Base-by-base conservation (phyloP, 2,113 vertebrate species). In the Dipodomys merriami region DNA sequence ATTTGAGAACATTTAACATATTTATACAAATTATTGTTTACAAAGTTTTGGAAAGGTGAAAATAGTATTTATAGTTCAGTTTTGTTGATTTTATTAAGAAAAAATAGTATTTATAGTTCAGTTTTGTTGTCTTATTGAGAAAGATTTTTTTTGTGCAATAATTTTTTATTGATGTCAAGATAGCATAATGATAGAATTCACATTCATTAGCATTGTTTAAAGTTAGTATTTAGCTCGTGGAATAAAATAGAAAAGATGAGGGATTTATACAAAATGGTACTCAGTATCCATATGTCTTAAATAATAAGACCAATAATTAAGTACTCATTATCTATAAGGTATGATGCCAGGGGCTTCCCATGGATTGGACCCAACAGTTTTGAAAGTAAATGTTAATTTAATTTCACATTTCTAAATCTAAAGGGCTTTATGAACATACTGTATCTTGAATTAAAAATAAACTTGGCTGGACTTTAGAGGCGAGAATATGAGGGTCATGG, bases 1-100 rank as follows among this genome's bases (percentile, higher is more conserved):
- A 93, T 81, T 44, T 89, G 76, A 92, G 65, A 89, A 92, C 33
- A 94, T 82, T 84, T 84, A 33, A 80, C 16, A 85, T 82, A 81
- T 68, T 90, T 49, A 95, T 39, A 46, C 53, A 91, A 77, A 73
- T 67, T 79, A 67, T 60, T 86, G 77, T 60, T 44, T 20, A 69
- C 49, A 93, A 71, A 91, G 35, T 30, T 95, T 85, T 85, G 15
- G 20, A 67, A 53, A 84, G 49, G 23, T 84, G 2, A 93, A 86
- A 57, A 85, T 9, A 86, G 12, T 57, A 79, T 33, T 91, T 92
- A 53, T 53, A 76, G 67, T 72, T 86, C 18, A 78, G 60, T 84
- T 83, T 95, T 44, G 72, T n/a, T 80, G 27, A 22, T 68, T 90
- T 88, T 86, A 67, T 39, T 39, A 39, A 39, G 35, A 39, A 39